Evolutionary conservation across 2,888 invertebrate genomes (phyloP), one percentile per base, ranked within the genome.

Genomic region (Eucera pruinosa): DNA sequence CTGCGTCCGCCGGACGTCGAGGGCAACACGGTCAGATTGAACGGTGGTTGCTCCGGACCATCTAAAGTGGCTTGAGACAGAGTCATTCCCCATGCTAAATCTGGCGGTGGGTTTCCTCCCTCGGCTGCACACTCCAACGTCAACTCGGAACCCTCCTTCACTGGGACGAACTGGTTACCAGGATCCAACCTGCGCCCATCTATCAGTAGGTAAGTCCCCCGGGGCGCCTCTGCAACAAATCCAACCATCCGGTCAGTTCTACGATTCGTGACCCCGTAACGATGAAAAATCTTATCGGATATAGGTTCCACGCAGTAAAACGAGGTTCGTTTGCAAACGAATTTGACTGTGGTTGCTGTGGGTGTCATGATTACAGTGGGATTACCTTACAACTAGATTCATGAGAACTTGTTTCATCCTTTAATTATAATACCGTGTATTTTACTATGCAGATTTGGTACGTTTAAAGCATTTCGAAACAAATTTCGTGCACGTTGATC

Each of bases 91-190:
- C 93, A 96, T 91, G 95, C 92, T 58, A 95, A 91, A 47, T 94
- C 93, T 20, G 96, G 95, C 36, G 95, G 94, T 0, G 96, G 96
- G 87, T 96, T 95, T 52, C 95, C 95, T 92, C 97, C 97, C 92
- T 97, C 97, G 77, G 96, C 97, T n/a, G 97, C 95, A 90, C 97
- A 97, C 81, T 96, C 95, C 81, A 97, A 95, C 75, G 96, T 96
- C 41, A 97, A 93, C 89, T 96, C 96, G 36, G 96, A 96, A 91
- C 97, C 97, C 92, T 97, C 97, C 86, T 96, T 94, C 23, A 97
- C 97, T 0, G 97, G 97, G 85, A 97, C 96, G 94, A 97, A 97
- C 80, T 96, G 95, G 93, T 97, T 97, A 81, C 97, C 97, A 0
- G 97, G 96, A 93, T 97, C 97, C 88, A 97, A 93, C 27, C 97